Evolutionary conservation across 2,113 vertebrate species (phyloP).

Genomic region (Tetrao urogallus): DNA sequence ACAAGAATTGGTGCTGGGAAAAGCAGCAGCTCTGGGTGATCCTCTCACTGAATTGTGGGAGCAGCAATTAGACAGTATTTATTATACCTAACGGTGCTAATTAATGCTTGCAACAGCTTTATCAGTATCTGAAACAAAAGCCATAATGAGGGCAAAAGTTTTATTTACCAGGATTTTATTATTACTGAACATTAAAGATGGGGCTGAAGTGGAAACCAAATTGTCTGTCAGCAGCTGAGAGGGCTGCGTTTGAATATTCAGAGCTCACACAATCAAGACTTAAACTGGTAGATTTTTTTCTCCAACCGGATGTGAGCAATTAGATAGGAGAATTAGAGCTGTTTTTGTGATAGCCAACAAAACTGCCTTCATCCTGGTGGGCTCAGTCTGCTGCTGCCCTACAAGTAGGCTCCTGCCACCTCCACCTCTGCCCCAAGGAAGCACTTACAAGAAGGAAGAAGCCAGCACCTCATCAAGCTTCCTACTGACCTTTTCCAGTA

Average conservation of each 20-base stretch:
- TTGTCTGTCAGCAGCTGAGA: accelerated
- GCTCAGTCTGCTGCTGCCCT: background rate
- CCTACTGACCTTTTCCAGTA: accelerated
- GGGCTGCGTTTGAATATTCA: background rate
- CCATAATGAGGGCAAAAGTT: background rate
- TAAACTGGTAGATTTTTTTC: background rate
- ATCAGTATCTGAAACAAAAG: background rate
- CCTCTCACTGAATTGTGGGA: background rate
- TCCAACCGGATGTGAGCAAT: background rate
- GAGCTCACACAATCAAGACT: accelerated
- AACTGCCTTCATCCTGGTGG: background rate
- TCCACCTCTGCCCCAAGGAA: accelerated
- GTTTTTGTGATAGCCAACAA: background rate
- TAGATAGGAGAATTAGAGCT: background rate
- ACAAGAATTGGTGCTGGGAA: too few species aligned
- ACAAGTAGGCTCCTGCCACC: background rate
- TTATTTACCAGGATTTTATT: background rate
- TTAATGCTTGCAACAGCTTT: background rate
- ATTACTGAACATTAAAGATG: background rate
- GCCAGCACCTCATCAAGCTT: background rate
- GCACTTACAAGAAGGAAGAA: accelerated
- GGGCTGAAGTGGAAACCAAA: background rate
- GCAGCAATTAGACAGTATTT: background rate
- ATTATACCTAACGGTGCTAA: background rate
- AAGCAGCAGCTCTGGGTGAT: background rate